Base-by-base conservation (phyloP, 2,797 vertebrate genomes). In the Urophycis tenuis region DNA sequence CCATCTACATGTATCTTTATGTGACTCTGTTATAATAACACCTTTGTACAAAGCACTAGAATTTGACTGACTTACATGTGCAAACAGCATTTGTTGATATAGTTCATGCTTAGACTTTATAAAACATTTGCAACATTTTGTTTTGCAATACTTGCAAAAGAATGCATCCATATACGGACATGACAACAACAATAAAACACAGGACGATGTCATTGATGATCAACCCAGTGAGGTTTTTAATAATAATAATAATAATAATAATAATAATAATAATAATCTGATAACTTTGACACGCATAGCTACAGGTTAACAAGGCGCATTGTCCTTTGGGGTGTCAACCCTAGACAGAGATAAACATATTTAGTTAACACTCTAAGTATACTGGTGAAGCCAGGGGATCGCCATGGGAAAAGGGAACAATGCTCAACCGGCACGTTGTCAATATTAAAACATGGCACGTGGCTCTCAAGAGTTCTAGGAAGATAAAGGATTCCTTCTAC, bases 191-290 rank as follows among this genome's bases (percentile, higher is more conserved):
- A 35, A 34, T 49, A 71, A 14, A 79, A 79, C 19, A 35, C 70
- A 81, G 77, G 11, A 77, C 71, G 73, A 74, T 53, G 45, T 19
- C 39, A 73, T 9, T 3, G 3, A 75, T 53, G 81, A 75, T 77
- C 73, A 81, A 60, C 85, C 80, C 80, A 82, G 78, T 88, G 85
- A 82, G 80, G 41, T 82, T 70, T 75, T 84, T 41, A 41, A 41
- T 41, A 15, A 41, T 41, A 74, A 92, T 92, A 90, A 92, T 90
- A 90, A 87, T 77, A n/a, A n/a, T n/a, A n/a, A n/a, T n/a, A n/a
- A n/a, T 41, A 41, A 41, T 41, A 15, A 41, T 41, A 74, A 92
- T 92, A 90, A 92, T 90, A 90, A 87, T 77, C 82, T 87, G 67
- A 86, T 80, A 35, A 81, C 78, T 79, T 86, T 75, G 75, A 89